Base-by-base conservation (phyloP, 1,140 invertebrate genomes). In the Eueides isabella region DNA sequence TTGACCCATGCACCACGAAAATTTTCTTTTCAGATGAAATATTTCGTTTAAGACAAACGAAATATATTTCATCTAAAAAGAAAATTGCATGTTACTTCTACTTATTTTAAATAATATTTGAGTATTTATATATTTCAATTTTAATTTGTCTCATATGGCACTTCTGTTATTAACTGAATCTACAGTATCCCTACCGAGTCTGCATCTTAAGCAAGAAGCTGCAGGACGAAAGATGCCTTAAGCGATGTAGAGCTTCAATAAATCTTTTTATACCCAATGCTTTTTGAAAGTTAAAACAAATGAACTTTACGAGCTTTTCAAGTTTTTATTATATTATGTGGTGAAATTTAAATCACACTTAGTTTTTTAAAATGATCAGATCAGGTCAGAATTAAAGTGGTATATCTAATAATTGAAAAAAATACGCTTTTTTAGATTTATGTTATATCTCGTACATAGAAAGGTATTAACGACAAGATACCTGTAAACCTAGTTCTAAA, bases 191-290 rank as follows among this genome's bases (percentile, higher is more conserved):
- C 76, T 76, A 44, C 75, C 67, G 74, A 74, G 65, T 72, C 62
- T 69, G 72, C 75, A 72, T 72, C 64, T 71, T 62, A 79, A 64
- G 78, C 74, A 71, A 76, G 76, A 78, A 74, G 72, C 67, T 71
- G 67, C 62, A 78, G 68, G 80, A 75, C 71, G 68, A 55, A 55
- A 55, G 48, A 55, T 5, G 48, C 48, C 48, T 55, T 55, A 55
- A 55, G 48, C 48, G 48, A 12, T 55, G 48, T 55, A 23, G 3
- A 23, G 48, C 48, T 78, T 67, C 38, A 64, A 70, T 38, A 74
- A 33, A 71, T 65, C 74, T 75, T 61, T 72, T 55, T 55, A 55
- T 55, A 55, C 48, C 0, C 48, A 26, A 55, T 55, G 19, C 19
- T 55, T 55, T 55, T 26, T 55, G 48, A 55, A 26, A 26, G 48